Conservation (phyloP, 1,140 invertebrate genomes). For the Calephelis virginiensis region DNA sequence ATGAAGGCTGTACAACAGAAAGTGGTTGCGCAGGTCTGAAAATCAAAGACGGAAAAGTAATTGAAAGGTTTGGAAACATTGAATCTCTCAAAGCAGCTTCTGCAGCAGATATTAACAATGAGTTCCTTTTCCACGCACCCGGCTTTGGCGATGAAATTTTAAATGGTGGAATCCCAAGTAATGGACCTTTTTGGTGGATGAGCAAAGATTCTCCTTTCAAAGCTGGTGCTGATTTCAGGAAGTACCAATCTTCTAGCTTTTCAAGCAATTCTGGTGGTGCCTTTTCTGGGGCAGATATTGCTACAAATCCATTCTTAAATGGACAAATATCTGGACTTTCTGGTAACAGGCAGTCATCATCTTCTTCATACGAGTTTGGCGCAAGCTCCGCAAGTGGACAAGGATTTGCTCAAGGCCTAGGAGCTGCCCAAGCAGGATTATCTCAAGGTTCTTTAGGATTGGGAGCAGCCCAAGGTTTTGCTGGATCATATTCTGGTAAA, state of each 20-base stretch:
- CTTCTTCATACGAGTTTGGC: slow-evolving; percentile 16
- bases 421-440: slow-evolving; percentile 7
- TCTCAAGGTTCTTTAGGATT: slow-evolving; percentile 15
- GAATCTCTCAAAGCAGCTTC: slow-evolving; percentile 59
- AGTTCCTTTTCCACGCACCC: slow-evolving; percentile 61
- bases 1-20: slow-evolving; percentile 64
- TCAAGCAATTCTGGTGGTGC: slow-evolving; percentile 25
- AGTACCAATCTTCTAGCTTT: slow-evolving; percentile 52
- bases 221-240: slow-evolving; percentile 43
- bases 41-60: slow-evolving; percentile 66
- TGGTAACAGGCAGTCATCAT: slow-evolving; percentile 15
- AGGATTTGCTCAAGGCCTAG: slow-evolving; percentile 17
- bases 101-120: slow-evolving; percentile 51
- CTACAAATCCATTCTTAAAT: slow-evolving; percentile 48
- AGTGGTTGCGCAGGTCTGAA: slow-evolving; percentile 73
- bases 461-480: slow-evolving; percentile 9
- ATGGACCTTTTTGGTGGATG: slow-evolving; percentile 79
- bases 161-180: slow-evolving; percentile 23
- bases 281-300: slow-evolving; percentile 36
- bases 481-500: slow-evolving; percentile 28
- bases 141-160: slow-evolving; percentile 27
- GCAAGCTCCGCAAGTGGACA: slow-evolving; percentile 6
- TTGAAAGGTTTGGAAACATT: slow-evolving; percentile 63
- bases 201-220: slow-evolving; percentile 77
- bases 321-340: slow-evolving; percentile 28